Percentiles rank a stretch among this genome's conserved stretches.
These are phyloP conservation scores for Catharus bicknelli DNA, from an alignment of 2,113 vertebrate species.

Conservation along the genomic window DNA sequence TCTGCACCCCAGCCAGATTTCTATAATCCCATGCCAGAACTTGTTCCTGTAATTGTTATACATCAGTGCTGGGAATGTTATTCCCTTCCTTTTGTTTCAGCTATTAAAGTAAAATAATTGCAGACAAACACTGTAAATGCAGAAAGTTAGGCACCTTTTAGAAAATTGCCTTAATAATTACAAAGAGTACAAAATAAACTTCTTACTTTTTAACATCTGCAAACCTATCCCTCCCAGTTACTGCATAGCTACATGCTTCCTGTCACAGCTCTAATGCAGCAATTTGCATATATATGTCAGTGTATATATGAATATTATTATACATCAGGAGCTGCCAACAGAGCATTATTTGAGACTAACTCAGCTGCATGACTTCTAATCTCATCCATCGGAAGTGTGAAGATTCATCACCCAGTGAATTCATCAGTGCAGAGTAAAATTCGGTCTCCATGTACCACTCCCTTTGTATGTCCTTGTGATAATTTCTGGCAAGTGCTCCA, in stretches of 20 bases:
- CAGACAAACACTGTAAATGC: background rate
- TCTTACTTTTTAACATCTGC: background rate
- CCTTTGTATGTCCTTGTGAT: background rate
- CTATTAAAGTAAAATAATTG: background rate
- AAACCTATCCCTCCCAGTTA: background rate
- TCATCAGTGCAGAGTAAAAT: background rate
- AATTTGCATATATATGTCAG: background rate
- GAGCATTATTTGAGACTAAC: background rate
- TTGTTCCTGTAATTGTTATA: background rate
- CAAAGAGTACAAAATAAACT: background rate
- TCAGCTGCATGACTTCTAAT: background rate
- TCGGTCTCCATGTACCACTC: background rate
- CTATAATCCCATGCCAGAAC: background rate
- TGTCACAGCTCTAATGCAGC: background rate
- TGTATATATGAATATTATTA: rapidly evolving
- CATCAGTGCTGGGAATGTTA: background rate
- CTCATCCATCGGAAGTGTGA: background rate
- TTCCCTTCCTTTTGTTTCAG: background rate
- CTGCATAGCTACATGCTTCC: background rate
- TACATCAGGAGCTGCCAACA: background rate
- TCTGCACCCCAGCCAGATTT: background rate
- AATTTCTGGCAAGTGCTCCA: background rate
- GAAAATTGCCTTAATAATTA: background rate
- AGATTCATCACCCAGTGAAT: background rate
- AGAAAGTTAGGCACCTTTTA: background rate